These are phyloP conservation scores for Noturus placidus DNA, from an alignment of 2,113 vertebrate genomes.

Conservation along the genomic window DNA sequence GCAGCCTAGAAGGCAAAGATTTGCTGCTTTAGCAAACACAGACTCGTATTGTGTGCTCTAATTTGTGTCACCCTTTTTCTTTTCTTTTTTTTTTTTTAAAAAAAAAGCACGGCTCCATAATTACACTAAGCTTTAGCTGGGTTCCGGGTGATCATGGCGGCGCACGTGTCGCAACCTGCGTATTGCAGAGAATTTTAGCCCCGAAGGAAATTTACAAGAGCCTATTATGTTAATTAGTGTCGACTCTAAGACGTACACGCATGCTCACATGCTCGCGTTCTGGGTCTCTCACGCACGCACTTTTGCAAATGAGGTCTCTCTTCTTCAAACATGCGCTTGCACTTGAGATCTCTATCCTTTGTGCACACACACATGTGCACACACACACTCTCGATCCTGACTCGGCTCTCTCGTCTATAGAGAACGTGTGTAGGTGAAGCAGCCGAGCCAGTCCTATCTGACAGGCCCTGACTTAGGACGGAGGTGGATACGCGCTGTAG, in stretches of 20 bases:
- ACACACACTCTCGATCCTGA: background rate
- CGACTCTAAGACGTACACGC: conserved; percentile 29
- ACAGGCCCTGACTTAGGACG: conserved; percentile 66
- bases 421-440: conserved; percentile 32
- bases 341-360: conserved; percentile 12
- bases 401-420: conserved; percentile 12
- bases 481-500: conserved; percentile 60
- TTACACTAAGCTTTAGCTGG: conserved; percentile 21
- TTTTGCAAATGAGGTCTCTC: conserved; percentile 26
- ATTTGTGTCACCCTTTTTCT: conserved; percentile 22
- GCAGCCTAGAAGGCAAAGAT: background rate
- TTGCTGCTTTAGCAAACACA: conserved; percentile 19
- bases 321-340: conserved; percentile 1
- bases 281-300: conserved; percentile 1
- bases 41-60: background rate
- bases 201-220: conserved; percentile 12
- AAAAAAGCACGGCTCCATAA: background rate
- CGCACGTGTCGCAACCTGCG: conserved; percentile 22
- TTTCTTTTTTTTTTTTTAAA: background rate
- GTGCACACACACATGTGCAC: background rate
- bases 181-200: conserved; percentile 7
- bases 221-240: conserved; percentile 43
- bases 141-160: background rate
- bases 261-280: conserved; percentile 13
- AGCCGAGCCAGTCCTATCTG: conserved; percentile 36